Conservation (phyloP, 2,888 invertebrate genomes). For the Agriotes lineatus region DNA sequence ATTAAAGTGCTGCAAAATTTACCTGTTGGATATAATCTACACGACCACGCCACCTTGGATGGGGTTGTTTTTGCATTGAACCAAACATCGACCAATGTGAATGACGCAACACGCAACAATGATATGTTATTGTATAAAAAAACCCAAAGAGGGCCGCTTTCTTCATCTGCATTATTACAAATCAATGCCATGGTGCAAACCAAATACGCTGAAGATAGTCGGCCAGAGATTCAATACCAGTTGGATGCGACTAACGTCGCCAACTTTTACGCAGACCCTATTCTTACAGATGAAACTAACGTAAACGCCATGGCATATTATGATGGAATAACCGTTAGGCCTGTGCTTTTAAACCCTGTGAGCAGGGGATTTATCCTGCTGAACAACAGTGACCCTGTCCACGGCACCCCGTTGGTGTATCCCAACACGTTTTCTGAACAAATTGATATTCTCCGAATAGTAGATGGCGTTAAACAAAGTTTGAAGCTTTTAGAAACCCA, state of each 20-base stretch:
- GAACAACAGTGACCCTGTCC: slow-evolving; percentile 77
- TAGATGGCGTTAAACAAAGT: slow-evolving; percentile 73
- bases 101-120: slow-evolving; percentile 62
- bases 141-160: slow-evolving; percentile 68
- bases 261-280: slow-evolving; percentile 72
- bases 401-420: slow-evolving; percentile 79
- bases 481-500: slow-evolving; percentile 72
- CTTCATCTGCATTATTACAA: slow-evolving; percentile 70
- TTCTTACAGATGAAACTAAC: slow-evolving; percentile 60
- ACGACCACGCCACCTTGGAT: slow-evolving; percentile 79
- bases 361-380: slow-evolving; percentile 75
- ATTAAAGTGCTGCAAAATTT: slow-evolving; percentile 74
- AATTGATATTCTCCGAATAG: slow-evolving; percentile 73
- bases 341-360: slow-evolving; percentile 73
- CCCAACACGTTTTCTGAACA: slow-evolving; percentile 76
- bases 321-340: slow-evolving; percentile 72
- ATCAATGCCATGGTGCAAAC: slow-evolving; percentile 75
- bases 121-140: slow-evolving; percentile 60
- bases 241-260: slow-evolving; percentile 72
- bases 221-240: slow-evolving; percentile 77
- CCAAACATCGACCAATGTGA: slow-evolving; percentile 68
- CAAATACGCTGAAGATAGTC: slow-evolving; percentile 64
- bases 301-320: slow-evolving; percentile 73
- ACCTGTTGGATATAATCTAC: slow-evolving; percentile 80
- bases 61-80: slow-evolving; percentile 71